Evolutionary conservation across 1,140 invertebrate species (phyloP).

Genomic region (Aphidius gifuensis): DNA sequence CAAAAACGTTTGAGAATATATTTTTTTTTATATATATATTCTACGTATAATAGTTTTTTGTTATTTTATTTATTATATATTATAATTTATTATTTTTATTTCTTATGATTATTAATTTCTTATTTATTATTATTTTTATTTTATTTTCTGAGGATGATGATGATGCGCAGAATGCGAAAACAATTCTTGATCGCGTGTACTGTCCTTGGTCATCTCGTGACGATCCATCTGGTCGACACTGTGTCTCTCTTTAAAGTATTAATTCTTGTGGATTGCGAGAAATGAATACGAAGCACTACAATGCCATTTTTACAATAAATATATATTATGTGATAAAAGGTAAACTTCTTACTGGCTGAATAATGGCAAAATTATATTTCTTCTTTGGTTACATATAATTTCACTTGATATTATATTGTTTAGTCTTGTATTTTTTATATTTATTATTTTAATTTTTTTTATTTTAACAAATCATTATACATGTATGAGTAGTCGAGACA

Average conservation of each 20-base stretch:
- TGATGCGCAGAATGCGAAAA: conserved; percentile 10
- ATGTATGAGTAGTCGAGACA: no score
- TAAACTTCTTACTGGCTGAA: no score
- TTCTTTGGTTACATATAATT: no score
- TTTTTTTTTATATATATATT: background rate
- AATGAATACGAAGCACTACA: conserved; percentile 17
- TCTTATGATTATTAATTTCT: background rate
- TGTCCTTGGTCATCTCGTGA: conserved; percentile 10
- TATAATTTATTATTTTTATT: background rate
- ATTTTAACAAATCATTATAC: no score
- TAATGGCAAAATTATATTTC: no score
- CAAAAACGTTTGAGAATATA: no score
- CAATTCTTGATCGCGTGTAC: conserved; percentile 13
- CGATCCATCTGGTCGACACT: background rate
- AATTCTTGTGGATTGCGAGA: conserved; percentile 17
- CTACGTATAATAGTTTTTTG: conserved; percentile 1
- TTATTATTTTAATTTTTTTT: no score
- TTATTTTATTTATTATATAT: conserved; percentile 3
- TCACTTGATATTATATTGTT: no score
- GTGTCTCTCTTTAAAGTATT: conserved; percentile 14
- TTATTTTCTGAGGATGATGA: conserved; percentile 3
- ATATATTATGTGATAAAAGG: no score
- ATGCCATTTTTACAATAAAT: background rate
- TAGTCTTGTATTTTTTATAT: no score
- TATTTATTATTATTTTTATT: conserved; percentile 7